phyloP scores from a whole-genome alignment of 2,888 invertebrate genomes.

The Oligia latruncula region DNA sequence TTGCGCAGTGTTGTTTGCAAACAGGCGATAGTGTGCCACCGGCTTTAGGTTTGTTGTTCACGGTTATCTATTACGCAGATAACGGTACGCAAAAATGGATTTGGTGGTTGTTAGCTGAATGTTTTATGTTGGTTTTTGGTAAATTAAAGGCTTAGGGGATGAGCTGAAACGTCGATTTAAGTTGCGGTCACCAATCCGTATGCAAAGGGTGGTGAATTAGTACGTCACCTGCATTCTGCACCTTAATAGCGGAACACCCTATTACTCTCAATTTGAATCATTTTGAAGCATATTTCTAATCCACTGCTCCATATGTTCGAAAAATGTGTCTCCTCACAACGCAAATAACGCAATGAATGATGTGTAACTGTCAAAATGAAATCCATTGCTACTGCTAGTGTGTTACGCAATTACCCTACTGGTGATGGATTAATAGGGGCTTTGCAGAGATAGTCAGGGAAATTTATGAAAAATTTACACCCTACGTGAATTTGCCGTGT shows the following conservation, averaged over 20 bases:
- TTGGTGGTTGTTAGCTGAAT: slow-evolving; percentile 4
- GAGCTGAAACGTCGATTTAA: not conserved
- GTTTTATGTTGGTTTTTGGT: not conserved
- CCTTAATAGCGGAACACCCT: too few relatives aligned
- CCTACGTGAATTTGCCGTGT: not conserved
- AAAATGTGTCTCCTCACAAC: too few relatives aligned
- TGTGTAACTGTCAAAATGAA: too few relatives aligned
- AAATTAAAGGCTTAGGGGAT: not conserved
- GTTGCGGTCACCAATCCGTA: not conserved
- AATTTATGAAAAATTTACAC: not conserved
- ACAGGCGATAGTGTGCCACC: slow-evolving; percentile 64
- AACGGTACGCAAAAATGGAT: slow-evolving; percentile 44
- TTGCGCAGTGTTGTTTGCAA: slow-evolving; percentile 67
- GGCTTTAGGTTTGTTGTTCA: slow-evolving; percentile 57
- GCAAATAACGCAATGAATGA: too few relatives aligned
- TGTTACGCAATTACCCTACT: too few relatives aligned
- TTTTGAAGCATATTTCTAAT: too few relatives aligned
- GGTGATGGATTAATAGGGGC: not conserved
- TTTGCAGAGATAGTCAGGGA: not conserved
- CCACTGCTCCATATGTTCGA: too few relatives aligned
- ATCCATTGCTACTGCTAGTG: too few relatives aligned
- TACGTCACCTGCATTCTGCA: not conserved
- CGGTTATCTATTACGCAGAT: slow-evolving; percentile 58
- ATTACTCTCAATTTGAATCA: too few relatives aligned
- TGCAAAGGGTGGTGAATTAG: not conserved